Evolutionary conservation across 2,888 invertebrate genomes (phyloP), one percentile per base, ranked within the genome.

Genomic region (Eubasilissa splendida): DNA sequence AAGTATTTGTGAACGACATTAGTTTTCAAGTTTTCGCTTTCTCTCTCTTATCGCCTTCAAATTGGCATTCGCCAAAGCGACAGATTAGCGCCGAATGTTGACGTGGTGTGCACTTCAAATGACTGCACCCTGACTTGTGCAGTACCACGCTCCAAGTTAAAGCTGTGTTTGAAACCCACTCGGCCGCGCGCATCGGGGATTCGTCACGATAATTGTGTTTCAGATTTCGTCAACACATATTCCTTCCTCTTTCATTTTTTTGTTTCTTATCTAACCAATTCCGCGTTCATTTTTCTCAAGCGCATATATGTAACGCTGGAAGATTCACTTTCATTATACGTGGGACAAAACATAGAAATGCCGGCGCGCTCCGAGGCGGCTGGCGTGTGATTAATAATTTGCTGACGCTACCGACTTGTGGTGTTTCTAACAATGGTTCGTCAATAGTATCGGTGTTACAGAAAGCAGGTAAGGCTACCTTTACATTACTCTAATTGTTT

Each of bases 281-380:
- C 70, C 50, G 53, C 66, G 31, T 14, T 33, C n/a, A 52, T 70
- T 14, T 52, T 70, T 70, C 70, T 53, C 70, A 52, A 53, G 70
- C 70, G 66, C 63, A 22, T 66, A 22, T 70, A 70, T 70, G 70
- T 70, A 70, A 70, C 52, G 22, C 14, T 70, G 12, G 42, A 52
- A 54, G 33, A 70, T 70, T 70, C 70, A 70, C 53, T 70, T 70
- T 70, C 70, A 70, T 70, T 70, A 22, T 52, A 70, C 70, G 70
- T 70, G 70, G 53, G 70, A 53, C 31, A 70, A 53, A 70, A n/a
- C 52, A 12, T 66, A 53, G 53, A 31, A 70, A 70, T 70, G 31
- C 66, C 66, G n/a, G n/a, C n/a, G 66, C 33, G 33, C 50, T 66
- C 4, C 50, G n/a, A 66, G 42, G 33, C 33, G 50, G n/a, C 7